Base-by-base conservation (phyloP, 2,797 vertebrate genomes). In the Acomys russatus region DNA sequence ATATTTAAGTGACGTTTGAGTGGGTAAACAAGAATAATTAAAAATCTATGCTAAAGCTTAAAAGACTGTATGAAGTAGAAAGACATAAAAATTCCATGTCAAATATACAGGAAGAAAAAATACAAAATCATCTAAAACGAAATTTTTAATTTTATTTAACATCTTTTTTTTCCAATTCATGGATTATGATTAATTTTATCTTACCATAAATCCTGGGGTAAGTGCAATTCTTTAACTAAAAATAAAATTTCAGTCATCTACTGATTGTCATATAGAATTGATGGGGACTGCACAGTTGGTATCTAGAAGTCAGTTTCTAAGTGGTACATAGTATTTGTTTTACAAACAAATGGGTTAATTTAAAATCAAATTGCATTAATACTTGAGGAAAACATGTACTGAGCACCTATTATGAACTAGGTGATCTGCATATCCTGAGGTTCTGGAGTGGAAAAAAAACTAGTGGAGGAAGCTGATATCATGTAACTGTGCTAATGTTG, bases 241-340 rank as follows among this genome's bases (percentile, higher is more conserved):
- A 97, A 90, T 91, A 93, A 92, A 96, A 95, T 56, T 64, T 91
- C 71, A 85, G 35, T 10, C 38, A 35, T 78, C 23, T 2, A 7
- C 28, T 88, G 80, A 92, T 73, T 88, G 68, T 64, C 84, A 80
- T 64, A 54, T 11, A 92, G 96, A 97, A 90, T 94, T 93, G 96
- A 93, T 83, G 95, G 30, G 44, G 30, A 90, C 93, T 85, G 92
- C 18, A 7, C 25, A 93, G 73, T 51, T 54, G 76, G 86, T 91
- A 94, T 90, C 80, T 96, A 49, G 90, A 98, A 98, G 94, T 95
- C 97, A 94, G 90, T 94, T 94, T 97, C 77, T 97, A 98, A 97
- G 94, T 94, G 78, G 79, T 90, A 95, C 94, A 90, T 49, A 97
- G 94, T 76, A 93, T 97, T 98, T 97, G 94, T 94, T 98, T 96